phyloP scores from a whole-genome alignment of 2,113 vertebrate genomes.

The Vulpes lagopus region DNA sequence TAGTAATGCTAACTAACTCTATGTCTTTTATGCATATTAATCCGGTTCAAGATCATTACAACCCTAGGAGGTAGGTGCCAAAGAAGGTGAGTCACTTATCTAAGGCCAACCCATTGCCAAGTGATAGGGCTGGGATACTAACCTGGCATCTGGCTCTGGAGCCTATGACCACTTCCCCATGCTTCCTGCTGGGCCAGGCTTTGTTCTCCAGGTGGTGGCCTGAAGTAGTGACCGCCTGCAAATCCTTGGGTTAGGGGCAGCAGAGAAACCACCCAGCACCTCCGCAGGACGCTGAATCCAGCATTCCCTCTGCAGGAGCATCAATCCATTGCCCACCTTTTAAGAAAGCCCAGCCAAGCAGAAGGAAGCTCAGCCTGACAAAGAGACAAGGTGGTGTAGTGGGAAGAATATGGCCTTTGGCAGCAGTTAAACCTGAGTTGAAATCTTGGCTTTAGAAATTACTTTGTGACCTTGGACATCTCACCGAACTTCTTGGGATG shows the following conservation, averaged over 20 bases:
- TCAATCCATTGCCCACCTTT: slow-evolving; percentile 21
- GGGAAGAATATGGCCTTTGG: slow-evolving; percentile 72
- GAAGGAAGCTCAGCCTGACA: slow-evolving; percentile 59
- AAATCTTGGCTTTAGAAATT: slow-evolving; percentile 71
- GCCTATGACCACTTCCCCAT: background rate
- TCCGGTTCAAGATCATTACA: background rate
- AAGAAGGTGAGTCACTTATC: background rate
- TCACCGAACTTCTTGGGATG: slow-evolving; percentile 59
- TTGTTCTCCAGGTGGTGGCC: background rate
- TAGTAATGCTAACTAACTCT: background rate
- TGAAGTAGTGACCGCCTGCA: background rate
- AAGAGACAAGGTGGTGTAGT: slow-evolving; percentile 60
- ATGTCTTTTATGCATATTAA: background rate
- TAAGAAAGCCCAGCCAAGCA: slow-evolving; percentile 58
- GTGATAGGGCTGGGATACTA: background rate
- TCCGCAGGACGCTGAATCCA: background rate
- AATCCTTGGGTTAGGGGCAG: background rate
- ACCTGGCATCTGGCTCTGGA: background rate
- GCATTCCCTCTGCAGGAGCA: background rate
- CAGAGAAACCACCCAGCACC: background rate
- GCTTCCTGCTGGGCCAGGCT: background rate
- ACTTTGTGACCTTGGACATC: slow-evolving; percentile 73
- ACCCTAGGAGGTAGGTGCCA: background rate
- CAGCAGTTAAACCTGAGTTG: slow-evolving; percentile 66
- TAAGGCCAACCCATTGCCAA: slow-evolving; percentile 2